phyloP scores from a whole-genome alignment of 1,140 invertebrate genomes.

The Drosophila setifemur region DNA sequence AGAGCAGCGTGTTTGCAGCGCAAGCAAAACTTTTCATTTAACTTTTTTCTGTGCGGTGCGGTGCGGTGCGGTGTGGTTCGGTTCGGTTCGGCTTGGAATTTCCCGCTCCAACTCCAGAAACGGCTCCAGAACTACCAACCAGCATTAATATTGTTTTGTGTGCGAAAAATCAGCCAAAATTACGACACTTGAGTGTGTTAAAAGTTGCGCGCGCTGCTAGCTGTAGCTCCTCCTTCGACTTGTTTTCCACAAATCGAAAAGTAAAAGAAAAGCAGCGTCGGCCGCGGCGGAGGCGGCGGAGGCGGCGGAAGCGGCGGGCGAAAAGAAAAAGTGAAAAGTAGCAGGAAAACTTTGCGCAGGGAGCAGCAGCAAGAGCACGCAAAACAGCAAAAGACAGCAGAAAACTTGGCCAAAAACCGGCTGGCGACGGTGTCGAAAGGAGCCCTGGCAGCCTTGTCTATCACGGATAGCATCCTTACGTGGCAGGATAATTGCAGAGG shows the following conservation, averaged over 20 bases:
- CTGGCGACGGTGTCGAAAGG: conserved; percentile 72
- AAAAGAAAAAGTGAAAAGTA: conserved; percentile 67
- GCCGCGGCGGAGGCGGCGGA: conserved; percentile 1
- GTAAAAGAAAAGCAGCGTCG: conserved; percentile 62
- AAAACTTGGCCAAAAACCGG: conserved; percentile 60
- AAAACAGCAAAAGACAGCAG: conserved; percentile 79
- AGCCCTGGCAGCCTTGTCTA: conserved; percentile 46
- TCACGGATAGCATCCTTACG: conserved; percentile 26
- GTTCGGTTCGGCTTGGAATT: conserved; percentile 4
- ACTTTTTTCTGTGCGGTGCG: conserved; percentile 49
- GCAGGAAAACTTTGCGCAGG: conserved; percentile 54
- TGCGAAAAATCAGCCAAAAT: conserved; percentile 80
- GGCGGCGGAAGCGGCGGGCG: conserved; percentile 12
- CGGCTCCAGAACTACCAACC: conserved; percentile 60
- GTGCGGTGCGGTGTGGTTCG: neutral
- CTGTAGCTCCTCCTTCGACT: neutral
- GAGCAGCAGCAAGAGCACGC: conserved; percentile 50
- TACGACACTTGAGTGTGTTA: conserved; percentile 80
- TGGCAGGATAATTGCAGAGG: neutral
- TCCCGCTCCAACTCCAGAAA: conserved; percentile 16
- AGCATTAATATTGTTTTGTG: conserved; percentile 80
- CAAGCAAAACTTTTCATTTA: conserved; percentile 80
- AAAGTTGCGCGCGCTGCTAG: conserved; percentile 73
- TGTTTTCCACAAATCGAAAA: conserved; percentile 63
- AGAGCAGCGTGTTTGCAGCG: conserved; percentile 73